phyloP scores from a whole-genome alignment of 1,140 invertebrate genomes.

The Cotesia vestalis region DNA sequence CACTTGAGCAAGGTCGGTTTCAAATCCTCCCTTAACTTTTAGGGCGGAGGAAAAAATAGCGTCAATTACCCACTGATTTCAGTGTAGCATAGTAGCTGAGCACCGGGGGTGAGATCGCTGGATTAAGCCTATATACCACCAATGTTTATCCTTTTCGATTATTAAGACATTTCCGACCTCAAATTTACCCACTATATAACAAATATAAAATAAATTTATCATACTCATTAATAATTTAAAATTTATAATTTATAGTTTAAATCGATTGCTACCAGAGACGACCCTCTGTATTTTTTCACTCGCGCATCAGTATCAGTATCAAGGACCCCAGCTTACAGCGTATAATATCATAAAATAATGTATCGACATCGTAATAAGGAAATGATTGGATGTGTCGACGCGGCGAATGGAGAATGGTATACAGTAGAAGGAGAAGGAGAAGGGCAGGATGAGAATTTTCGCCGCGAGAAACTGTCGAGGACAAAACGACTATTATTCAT shows the following conservation, averaged over 20 bases:
- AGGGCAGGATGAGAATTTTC: slow-evolving; percentile 39
- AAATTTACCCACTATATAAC: not conserved
- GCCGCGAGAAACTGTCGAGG: slow-evolving; percentile 11
- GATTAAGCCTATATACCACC: slow-evolving; percentile 56
- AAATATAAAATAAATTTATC: not conserved
- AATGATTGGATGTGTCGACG: slow-evolving; percentile 59
- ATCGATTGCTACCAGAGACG: not conserved
- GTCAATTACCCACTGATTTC: slow-evolving; percentile 66
- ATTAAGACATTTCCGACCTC: slow-evolving; percentile 21
- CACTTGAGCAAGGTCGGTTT: slow-evolving; percentile 34
- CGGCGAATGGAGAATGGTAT: no score
- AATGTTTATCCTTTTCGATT: slow-evolving; percentile 55
- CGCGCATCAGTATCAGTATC: not conserved
- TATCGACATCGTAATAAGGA: slow-evolving; percentile 65
- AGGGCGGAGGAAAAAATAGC: slow-evolving; percentile 54
- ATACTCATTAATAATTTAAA: no score
- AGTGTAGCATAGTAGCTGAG: not conserved
- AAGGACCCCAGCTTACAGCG: not conserved
- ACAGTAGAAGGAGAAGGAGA: slow-evolving; percentile 36
- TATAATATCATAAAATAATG: slow-evolving; percentile 55
- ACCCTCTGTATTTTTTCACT: slow-evolving; percentile 23
- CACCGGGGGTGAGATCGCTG: slow-evolving; percentile 50
- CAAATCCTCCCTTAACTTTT: slow-evolving; percentile 32
- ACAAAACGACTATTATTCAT: slow-evolving; percentile 37
- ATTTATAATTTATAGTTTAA: no score